Conservation (phyloP, 2,888 invertebrate genomes). For the Philaethria dido region DNA sequence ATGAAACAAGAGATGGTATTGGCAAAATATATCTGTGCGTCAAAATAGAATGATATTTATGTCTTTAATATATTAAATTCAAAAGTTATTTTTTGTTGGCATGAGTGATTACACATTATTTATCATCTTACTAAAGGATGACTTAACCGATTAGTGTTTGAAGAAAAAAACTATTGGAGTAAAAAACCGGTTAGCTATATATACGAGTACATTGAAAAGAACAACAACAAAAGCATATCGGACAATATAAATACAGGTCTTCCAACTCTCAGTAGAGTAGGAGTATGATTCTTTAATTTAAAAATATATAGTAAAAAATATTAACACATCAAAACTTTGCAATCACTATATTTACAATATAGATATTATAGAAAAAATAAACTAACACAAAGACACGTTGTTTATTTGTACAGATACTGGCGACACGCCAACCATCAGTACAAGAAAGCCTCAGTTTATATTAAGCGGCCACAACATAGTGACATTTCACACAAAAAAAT, state of each 20-base stretch:
- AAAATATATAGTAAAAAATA: neutral
- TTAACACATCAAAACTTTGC: neutral
- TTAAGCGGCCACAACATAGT: conserved; percentile 36
- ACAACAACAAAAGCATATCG: too few species aligned
- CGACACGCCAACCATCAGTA: conserved; percentile 69
- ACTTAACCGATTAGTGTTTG: too few species aligned
- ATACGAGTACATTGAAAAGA: too few species aligned
- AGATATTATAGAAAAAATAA: conserved; percentile 28
- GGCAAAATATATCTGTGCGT: conserved; percentile 1
- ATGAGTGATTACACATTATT: too few species aligned
- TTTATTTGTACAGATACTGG: conserved; percentile 56
- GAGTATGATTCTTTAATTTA: neutral
- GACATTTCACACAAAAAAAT: conserved; percentile 50
- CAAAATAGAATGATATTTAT: neutral
- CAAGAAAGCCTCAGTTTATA: conserved; percentile 47
- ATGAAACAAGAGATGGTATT: conserved; percentile 18
- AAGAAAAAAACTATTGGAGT: too few species aligned
- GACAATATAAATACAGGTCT: too few species aligned
- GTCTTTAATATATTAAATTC: neutral
- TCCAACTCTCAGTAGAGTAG: too few species aligned
- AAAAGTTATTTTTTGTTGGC: too few species aligned
- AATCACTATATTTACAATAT: conserved; percentile 11
- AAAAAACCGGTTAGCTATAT: too few species aligned
- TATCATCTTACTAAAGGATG: too few species aligned
- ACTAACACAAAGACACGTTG: conserved; percentile 23